Evolutionary conservation across 2,797 vertebrate genomes (phyloP).

Genomic region (Pachyuromys duprasi): DNA sequence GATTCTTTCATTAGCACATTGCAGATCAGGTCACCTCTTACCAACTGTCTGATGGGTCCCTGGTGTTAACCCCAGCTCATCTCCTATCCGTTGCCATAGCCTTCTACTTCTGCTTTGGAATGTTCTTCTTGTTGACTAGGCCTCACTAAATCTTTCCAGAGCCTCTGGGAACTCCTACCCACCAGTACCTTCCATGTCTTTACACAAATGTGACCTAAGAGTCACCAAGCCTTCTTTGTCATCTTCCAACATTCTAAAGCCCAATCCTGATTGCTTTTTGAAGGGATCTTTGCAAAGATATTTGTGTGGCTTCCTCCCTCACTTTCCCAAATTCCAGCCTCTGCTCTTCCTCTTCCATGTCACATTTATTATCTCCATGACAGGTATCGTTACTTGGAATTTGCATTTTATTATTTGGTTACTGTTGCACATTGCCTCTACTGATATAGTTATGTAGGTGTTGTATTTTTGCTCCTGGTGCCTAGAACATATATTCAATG

Average conservation of each 20-base stretch:
- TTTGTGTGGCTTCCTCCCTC: not conserved
- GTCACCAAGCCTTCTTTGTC: not conserved
- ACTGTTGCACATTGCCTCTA: not conserved
- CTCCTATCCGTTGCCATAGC: not conserved
- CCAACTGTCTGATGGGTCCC: accelerated
- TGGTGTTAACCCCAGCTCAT: not conserved
- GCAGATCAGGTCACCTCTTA: not conserved
- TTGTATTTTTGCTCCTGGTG: not conserved
- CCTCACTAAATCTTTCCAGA: accelerated
- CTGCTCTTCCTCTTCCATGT: not conserved
- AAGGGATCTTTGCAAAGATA: not conserved
- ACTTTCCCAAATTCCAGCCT: not conserved
- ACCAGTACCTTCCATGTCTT: not conserved
- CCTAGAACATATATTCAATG: not conserved
- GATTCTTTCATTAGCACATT: not conserved
- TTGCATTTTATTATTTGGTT: no score
- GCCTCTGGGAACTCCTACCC: not conserved
- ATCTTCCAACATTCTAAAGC: not conserved
- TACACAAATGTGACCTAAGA: not conserved
- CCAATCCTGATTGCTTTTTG: not conserved
- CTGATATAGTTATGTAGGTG: not conserved
- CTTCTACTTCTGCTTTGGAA: not conserved
- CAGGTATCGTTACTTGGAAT: not conserved
- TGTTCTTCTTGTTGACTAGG: not conserved
- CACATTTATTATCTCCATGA: not conserved